These are phyloP conservation scores for Cassiopea xamachana DNA, from an alignment of 30 jellyfish, hydroid and myxozoan genomes.

Conservation along the genomic window DNA sequence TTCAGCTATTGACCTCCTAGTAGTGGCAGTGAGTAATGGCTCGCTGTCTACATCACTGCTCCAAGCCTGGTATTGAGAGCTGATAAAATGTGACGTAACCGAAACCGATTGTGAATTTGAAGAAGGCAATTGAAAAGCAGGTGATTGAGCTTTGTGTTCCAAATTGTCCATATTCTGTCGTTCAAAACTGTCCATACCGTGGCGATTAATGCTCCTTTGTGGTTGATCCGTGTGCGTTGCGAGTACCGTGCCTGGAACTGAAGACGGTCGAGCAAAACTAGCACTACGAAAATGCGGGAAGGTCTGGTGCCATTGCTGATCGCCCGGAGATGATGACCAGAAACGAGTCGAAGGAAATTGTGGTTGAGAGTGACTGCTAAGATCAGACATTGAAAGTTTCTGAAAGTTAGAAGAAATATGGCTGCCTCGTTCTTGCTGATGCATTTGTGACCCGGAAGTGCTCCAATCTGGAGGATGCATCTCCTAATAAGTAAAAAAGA, in stretches of 20 bases:
- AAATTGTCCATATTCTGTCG: slow-evolving; percentile 6
- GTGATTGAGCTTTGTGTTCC: slow-evolving; percentile 23
- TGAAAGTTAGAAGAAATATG: slow-evolving; percentile 5
- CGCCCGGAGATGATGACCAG: slow-evolving; percentile 44
- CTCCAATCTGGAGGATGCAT: slow-evolving; percentile 44
- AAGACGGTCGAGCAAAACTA: slow-evolving; percentile 39
- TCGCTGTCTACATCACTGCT: slow-evolving; percentile 66
- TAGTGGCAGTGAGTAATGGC: slow-evolving; percentile 60
- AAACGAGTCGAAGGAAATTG: slow-evolving; percentile 21
- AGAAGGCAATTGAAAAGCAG: slow-evolving; percentile 16
- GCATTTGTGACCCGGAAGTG: not conserved
- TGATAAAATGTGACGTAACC: slow-evolving; percentile 13
- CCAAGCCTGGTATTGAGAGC: slow-evolving; percentile 48
- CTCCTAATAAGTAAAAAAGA: not conserved
- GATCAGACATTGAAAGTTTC: slow-evolving; percentile 19
- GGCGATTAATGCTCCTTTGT: not conserved
- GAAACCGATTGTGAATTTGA: not conserved
- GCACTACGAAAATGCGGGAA: slow-evolving; percentile 21
- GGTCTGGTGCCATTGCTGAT: slow-evolving; percentile 37
- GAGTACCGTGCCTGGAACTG: slow-evolving; percentile 41
- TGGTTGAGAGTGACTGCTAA: slow-evolving; percentile 1
- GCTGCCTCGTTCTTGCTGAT: slow-evolving; percentile 19
- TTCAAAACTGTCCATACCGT: slow-evolving; percentile 20
- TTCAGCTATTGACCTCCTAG: slow-evolving; percentile 45
- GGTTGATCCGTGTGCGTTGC: slow-evolving; percentile 10